Evolutionary conservation across 1,140 invertebrate genomes (phyloP).

Genomic region (Lordiphosa collinella): DNA sequence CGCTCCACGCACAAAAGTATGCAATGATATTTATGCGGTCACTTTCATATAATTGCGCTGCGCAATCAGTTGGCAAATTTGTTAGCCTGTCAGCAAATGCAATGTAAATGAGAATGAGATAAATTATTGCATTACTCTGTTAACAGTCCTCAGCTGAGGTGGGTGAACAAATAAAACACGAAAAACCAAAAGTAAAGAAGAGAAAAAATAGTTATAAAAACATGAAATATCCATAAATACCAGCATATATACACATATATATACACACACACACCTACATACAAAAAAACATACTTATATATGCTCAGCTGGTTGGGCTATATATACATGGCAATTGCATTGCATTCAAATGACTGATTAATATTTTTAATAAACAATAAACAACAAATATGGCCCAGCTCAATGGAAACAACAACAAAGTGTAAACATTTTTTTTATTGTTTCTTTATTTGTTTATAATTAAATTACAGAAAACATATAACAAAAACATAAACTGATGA

Average conservation of each 20-base stretch:
- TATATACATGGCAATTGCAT: constrained; percentile 54
- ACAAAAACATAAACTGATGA: constrained; percentile 31
- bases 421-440: constrained; percentile 11
- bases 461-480: constrained; percentile 56
- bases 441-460: constrained; percentile 72
- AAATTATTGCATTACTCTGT: constrained; percentile 71
- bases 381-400: constrained; percentile 23
- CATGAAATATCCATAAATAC: constrained; percentile 25
- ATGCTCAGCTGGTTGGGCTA: constrained; percentile 3
- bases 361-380: constrained; percentile 76
- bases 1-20: constrained; percentile 38
- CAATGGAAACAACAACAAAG: constrained; percentile 20
- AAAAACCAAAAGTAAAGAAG: constrained; percentile 11
- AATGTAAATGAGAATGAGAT: constrained; percentile 60
- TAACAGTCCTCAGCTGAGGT: constrained; percentile 42
- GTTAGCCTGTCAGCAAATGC: constrained; percentile 51
- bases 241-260: not conserved
- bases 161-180: constrained; percentile 7
- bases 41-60: constrained; percentile 48
- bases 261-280: constrained; percentile 2
- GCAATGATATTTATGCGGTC: constrained; percentile 49
- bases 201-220: constrained; percentile 19
- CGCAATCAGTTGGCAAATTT: constrained; percentile 54
- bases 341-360: constrained; percentile 79
- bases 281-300: constrained; percentile 15